These are phyloP conservation scores for Drosophila arizonae DNA, from an alignment of 1,140 invertebrate genomes.

Conservation along the genomic window DNA sequence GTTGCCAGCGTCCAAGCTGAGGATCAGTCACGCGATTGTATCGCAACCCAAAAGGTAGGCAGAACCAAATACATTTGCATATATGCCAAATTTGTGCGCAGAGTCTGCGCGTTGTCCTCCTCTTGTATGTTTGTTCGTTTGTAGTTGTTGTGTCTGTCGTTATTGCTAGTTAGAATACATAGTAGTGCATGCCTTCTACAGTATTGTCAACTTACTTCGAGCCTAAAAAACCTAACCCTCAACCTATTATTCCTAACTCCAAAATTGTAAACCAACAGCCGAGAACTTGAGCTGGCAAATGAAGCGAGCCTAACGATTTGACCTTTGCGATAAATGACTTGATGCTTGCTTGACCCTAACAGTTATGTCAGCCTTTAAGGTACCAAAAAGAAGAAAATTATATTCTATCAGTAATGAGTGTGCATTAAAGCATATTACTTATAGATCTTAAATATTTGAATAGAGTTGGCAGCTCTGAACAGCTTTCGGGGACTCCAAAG, in stretches of 20 bases:
- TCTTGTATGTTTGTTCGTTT: constrained; percentile 17
- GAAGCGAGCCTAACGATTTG: not conserved
- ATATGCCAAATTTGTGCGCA: constrained; percentile 39
- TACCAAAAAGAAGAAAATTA: not conserved
- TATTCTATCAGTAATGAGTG: no score
- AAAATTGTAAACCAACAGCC: constrained; percentile 23
- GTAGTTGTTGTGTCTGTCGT: constrained; percentile 48
- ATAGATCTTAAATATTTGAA: no score
- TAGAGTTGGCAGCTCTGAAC: no score
- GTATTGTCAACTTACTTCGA: constrained; percentile 66
- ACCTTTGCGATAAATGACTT: not conserved
- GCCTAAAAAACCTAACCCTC: constrained; percentile 38
- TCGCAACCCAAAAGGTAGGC: constrained; percentile 78
- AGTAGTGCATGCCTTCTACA: constrained; percentile 49
- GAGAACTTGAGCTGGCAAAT: constrained; percentile 16
- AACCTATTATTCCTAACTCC: constrained; percentile 23
- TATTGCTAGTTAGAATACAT: constrained; percentile 31
- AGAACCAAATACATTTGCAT: constrained; percentile 34
- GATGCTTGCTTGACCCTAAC: not conserved
- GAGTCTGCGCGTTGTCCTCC: constrained; percentile 27
- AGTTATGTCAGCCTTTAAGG: not conserved
- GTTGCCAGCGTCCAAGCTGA: constrained; percentile 30
- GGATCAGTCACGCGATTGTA: constrained; percentile 78
- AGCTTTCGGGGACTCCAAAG: no score
- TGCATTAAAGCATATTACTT: no score